Evolutionary conservation across 1,140 invertebrate genomes (phyloP).

Genomic region (Sminthurinus signatus): DNA sequence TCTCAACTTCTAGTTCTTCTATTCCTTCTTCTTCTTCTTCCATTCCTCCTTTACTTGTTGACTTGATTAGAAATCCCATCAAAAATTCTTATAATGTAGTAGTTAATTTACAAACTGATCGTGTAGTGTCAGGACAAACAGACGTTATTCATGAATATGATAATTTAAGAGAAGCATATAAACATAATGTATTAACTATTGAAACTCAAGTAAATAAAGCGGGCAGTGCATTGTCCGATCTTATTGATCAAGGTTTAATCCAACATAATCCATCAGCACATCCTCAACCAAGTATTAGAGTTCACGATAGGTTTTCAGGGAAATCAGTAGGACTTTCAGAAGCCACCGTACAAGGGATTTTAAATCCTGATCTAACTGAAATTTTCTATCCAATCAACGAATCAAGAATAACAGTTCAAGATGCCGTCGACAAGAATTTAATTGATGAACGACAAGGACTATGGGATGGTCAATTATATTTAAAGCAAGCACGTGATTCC

Average conservation of each 20-base stretch:
- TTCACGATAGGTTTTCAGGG: slow-evolving; percentile 74
- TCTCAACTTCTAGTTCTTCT: slow-evolving; percentile 3
- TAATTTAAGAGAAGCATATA: slow-evolving; percentile 9
- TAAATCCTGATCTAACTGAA: slow-evolving; percentile 69
- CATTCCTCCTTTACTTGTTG: slow-evolving; percentile 1
- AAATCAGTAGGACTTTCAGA: slow-evolving; percentile 70
- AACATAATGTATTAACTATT: slow-evolving; percentile 11
- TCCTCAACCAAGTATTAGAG: slow-evolving; percentile 41
- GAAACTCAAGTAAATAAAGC: neutral
- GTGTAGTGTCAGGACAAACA: neutral
- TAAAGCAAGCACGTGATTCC: slow-evolving; percentile 64
- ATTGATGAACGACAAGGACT: slow-evolving; percentile 65
- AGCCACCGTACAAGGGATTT: slow-evolving; percentile 65
- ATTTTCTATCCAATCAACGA: slow-evolving; percentile 70
- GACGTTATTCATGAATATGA: neutral
- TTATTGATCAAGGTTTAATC: slow-evolving; percentile 31
- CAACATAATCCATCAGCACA: slow-evolving; percentile 4
- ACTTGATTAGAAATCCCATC: neutral
- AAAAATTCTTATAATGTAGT: neutral
- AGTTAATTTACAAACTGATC: neutral
- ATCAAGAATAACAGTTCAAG: slow-evolving; percentile 67
- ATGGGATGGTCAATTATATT: slow-evolving; percentile 63
- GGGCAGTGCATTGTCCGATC: slow-evolving; percentile 34
- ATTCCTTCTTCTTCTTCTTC: slow-evolving; percentile 11
- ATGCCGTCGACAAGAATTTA: slow-evolving; percentile 69